Evolutionary conservation across 2,888 invertebrate genomes (phyloP).

Genomic region (Tenthredo livida): DNA sequence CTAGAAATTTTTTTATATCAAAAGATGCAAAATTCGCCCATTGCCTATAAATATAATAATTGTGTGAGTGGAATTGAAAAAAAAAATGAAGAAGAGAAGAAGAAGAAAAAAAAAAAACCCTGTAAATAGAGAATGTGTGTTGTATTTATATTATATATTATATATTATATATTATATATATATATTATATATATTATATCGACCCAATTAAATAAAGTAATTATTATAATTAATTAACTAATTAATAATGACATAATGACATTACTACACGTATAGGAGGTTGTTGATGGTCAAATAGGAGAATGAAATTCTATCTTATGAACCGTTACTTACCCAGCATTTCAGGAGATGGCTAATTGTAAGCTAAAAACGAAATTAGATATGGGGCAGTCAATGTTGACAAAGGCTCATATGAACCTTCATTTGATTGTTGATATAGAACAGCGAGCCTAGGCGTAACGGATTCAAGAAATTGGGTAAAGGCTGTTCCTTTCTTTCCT

Average conservation of each 20-base stretch:
- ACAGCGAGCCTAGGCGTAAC: background rate
- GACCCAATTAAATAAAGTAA: slow-evolving; percentile 56
- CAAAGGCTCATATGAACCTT: background rate
- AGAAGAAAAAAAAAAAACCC: slow-evolving; percentile 50
- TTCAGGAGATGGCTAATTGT: background rate
- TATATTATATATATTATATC: slow-evolving; percentile 57
- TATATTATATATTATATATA: slow-evolving; percentile 59
- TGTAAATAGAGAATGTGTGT: slow-evolving; percentile 70
- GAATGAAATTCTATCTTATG: slow-evolving; percentile 7
- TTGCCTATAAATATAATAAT: background rate
- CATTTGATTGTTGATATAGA: background rate
- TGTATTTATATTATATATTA: slow-evolving; percentile 67
- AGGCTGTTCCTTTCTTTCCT: background rate
- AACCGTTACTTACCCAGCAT: slow-evolving; percentile 1
- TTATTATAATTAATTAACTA: slow-evolving; percentile 21
- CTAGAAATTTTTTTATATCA: background rate
- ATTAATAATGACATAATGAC: slow-evolving; percentile 23
- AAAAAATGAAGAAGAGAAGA: background rate
- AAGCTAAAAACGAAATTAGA: background rate
- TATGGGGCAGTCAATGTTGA: slow-evolving; percentile 16
- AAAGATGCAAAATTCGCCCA: slow-evolving; percentile 40
- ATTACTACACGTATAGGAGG: slow-evolving; percentile 13
- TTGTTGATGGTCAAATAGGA: background rate
- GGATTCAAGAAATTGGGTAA: background rate
- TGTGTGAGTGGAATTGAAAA: slow-evolving; percentile 25